These are phyloP conservation scores for Cryptocheilus praepositus DNA, from an alignment of 2,888 invertebrate species.

Conservation along the genomic window DNA sequence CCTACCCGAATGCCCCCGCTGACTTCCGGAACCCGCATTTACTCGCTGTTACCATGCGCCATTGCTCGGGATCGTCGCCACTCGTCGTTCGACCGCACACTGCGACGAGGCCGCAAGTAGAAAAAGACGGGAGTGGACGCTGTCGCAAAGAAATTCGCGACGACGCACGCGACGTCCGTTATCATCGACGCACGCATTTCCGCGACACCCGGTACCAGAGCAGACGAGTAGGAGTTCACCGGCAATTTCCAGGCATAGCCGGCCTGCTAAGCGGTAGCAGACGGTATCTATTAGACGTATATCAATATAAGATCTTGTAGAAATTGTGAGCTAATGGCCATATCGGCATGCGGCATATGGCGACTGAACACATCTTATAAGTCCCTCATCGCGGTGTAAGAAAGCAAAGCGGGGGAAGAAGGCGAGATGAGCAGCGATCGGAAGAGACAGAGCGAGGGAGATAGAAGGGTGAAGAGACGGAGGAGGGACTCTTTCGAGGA, in stretches of 20 bases:
- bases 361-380: conserved; percentile 30
- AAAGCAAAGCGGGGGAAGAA: conserved; percentile 24
- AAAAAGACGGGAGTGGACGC: background rate
- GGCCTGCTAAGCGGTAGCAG: conserved; percentile 53
- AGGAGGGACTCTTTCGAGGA: background rate
- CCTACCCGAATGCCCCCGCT: conserved; percentile 22
- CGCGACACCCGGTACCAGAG: conserved; percentile 27
- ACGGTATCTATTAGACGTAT: conserved; percentile 62
- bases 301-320: conserved; percentile 64
- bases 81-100: no score
- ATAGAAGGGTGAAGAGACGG: background rate
- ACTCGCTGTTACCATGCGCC: no score
- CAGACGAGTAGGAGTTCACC: conserved; percentile 24
- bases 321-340: conserved; percentile 63
- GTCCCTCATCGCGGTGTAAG: conserved; percentile 12
- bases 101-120: no score
- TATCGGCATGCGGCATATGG: conserved; percentile 60
- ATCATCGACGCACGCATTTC: conserved; percentile 25
- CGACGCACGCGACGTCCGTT: background rate
- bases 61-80: no score
- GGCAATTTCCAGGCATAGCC: conserved; percentile 41
- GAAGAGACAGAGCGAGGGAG: background rate
- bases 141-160: background rate
- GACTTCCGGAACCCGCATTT: conserved; percentile 22
- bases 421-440: conserved; percentile 23